These are phyloP conservation scores for Uloborus diversus DNA, from an alignment of 1,140 invertebrate genomes.

Conservation along the genomic window DNA sequence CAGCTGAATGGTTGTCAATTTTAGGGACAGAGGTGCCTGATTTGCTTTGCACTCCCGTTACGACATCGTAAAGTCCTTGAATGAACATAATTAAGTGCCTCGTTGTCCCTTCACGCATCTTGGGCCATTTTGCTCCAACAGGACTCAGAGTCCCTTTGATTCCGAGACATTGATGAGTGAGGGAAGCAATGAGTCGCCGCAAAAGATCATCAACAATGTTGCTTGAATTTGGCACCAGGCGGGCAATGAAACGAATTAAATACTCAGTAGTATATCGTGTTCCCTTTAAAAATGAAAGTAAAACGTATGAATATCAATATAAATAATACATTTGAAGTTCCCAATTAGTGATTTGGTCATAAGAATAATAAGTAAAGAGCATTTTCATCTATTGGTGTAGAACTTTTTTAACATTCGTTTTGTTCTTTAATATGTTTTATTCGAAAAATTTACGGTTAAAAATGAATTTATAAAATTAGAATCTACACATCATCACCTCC, in stretches of 20 bases:
- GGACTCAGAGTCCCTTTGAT: slow-evolving; percentile 67
- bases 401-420: too few species aligned
- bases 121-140: slow-evolving; percentile 61
- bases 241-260: slow-evolving; percentile 75
- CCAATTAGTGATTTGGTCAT: too few species aligned
- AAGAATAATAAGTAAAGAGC: too few species aligned
- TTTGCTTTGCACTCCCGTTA: slow-evolving; percentile 22
- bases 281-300: slow-evolving; percentile 69
- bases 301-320: slow-evolving; percentile 18
- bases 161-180: slow-evolving; percentile 73
- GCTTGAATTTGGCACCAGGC: slow-evolving; percentile 70
- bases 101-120: slow-evolving; percentile 69
- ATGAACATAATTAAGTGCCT: slow-evolving; percentile 68
- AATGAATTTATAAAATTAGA: too few species aligned
- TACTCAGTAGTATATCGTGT: slow-evolving; percentile 77
- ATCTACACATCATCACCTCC: too few species aligned
- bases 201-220: slow-evolving; percentile 68
- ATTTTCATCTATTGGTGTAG: too few species aligned
- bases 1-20: slow-evolving; percentile 1
- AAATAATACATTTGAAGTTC: too few species aligned
- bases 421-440: too few species aligned
- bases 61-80: slow-evolving; percentile 52
- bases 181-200: slow-evolving; percentile 72
- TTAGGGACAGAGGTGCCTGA: background rate
- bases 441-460: too few species aligned